Conservation (phyloP, 2,113 vertebrate genomes). For the Marmota flaviventris region DNA sequence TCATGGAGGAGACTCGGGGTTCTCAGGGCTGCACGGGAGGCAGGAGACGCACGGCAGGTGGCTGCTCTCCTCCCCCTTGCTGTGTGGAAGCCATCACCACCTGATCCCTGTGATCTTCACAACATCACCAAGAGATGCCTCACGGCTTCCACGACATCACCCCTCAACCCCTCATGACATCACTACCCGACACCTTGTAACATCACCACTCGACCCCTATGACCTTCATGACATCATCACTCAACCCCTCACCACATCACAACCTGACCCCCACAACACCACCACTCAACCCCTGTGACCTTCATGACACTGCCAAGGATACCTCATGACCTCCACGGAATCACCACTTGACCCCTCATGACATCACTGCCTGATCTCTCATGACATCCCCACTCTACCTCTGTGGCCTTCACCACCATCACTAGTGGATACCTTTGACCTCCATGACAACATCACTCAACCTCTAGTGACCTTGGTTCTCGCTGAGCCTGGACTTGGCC, state of each 20-base stretch:
- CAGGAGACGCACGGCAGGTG: not conserved
- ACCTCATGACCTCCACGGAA: too few relatives aligned
- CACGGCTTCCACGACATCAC: not conserved
- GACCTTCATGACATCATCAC: not conserved
- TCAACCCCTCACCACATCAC: not conserved
- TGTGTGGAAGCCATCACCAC: not conserved
- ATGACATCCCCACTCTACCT: not conserved
- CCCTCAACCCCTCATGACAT: not conserved
- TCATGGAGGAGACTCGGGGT: not conserved
- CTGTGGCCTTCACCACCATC: not conserved
- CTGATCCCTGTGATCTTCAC: rapidly evolving
- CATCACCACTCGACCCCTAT: not conserved
- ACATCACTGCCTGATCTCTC: too few relatives aligned
- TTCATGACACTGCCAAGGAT: too few relatives aligned
- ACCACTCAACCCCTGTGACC: not conserved
- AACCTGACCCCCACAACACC: too few relatives aligned
- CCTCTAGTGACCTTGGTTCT: not conserved
- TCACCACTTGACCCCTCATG: too few relatives aligned
- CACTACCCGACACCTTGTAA: too few relatives aligned
- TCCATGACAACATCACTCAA: not conserved
- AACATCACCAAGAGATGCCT: not conserved
- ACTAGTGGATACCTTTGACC: not conserved
- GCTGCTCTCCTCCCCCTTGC: not conserved
- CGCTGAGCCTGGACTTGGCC: not conserved
- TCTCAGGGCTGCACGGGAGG: not conserved